Evolutionary conservation across 2,888 invertebrate species (phyloP), one percentile per base, ranked within the genome.

Genomic region (Clostera curtula): DNA sequence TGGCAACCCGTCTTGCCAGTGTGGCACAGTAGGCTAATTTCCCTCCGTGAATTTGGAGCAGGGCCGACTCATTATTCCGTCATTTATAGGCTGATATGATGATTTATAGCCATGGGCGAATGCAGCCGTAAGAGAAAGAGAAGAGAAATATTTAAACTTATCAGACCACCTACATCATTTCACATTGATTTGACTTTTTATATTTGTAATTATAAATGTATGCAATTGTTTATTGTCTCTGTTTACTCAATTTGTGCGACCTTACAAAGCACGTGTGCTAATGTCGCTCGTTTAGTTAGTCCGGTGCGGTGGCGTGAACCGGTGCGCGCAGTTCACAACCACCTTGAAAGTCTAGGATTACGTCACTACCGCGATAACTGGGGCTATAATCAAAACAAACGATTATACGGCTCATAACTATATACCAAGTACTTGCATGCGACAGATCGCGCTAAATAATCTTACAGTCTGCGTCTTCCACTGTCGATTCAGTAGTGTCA

Each of bases 251-350:
- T 50, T 54, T 63, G 65, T 61, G 47, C 49, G 45, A 47, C 54
- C 52, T 24, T 22, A 24, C 53, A 72, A 73, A 72, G 60, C 68
- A 68, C 65, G 68, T 68, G 74, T 49, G 51, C 34, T 56, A 42
- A 45, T 62, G 56, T 58, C 48, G 45, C 47, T 38, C 36, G 49
- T 49, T 67, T 63, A 72, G 72, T 74, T 62, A 39, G 50, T 49
- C 45, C 48, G 27, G 36, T 48, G 59, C 43, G 49, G 49, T 40
- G 50, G 44, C 39, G 60, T 29, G 46, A 27, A 19, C 31, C 43
- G 25, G 42, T 40, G 58, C 35, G 56, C 53, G 48, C 48, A 49
- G 46, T 40, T 35, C 32, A 43, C 40, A 41, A 31, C 46, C 48
- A 55, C 57, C 56, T 56, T 56, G 57, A 61, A 51, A 24, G 37